Evolutionary conservation across 2,113 vertebrate species (phyloP), one percentile per base, ranked within the genome.

Genomic region (Lates calcarifer): DNA sequence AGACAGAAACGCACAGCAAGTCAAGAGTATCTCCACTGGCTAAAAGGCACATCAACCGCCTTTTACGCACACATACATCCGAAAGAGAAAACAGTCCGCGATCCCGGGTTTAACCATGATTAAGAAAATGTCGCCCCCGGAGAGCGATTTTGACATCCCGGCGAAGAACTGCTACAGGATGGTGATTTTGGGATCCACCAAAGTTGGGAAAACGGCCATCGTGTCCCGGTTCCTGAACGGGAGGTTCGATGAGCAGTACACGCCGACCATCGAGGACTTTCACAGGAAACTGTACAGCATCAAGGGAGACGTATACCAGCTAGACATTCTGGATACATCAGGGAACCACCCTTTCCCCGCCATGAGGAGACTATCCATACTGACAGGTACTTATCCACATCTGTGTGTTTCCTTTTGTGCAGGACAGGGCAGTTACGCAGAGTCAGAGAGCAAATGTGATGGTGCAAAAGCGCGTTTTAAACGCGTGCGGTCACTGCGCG

Each of bases 281-380:
- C 98, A 99, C 95, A 96, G 98, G 94, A 99, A 99, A 95, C 95
- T 99, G 89, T 99, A 99, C 95, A 98, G 96, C 94, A 99, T 99
- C 93, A 96, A 97, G 0, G 98, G 98, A 2, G 97, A 98, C 74
- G 96, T 98, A 35, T 99, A 99, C 90, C 98, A 98, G 93, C 96
- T 99, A 3, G 98, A 99, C 92, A 98, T 99, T 84, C 93, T 99
- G 65, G 98, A 99, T 92, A 99, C 98, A 0, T 99, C 98, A 0
- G 98, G 98, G 71, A 98, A 99, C 80, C 97, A 99, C 33, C 98
- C 98, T 0, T 99, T 99, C 90, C 98, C 98, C 0, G 98, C 98
- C 84, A 99, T 99, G 97, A 94, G 98, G 86, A 96, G 98, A 60
- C 96, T 99, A 7, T 99, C 98, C 85, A 99, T 99, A 85, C 96